Base-by-base conservation (phyloP, 2,113 vertebrate species). In the Labeo catla region DNA sequence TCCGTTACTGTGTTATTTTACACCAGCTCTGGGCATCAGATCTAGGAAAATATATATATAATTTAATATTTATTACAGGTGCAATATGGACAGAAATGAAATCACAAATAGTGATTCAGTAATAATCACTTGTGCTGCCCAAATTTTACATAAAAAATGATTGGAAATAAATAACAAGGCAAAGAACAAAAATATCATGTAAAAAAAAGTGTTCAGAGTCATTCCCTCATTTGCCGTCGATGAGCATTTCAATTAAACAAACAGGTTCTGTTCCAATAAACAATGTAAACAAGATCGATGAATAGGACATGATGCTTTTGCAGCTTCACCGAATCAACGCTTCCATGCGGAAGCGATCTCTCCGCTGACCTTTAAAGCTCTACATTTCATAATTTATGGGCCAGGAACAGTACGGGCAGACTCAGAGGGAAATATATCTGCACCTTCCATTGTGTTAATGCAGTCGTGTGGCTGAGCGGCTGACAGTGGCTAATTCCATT, bases 391-490 rank as follows among this genome's bases (percentile, higher is more conserved):
- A 91, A 95, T 95, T 95, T 95, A 95, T 93, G 88, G 89, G 91
- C 88, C 79, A 87, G 86, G 90, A 84, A 89, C 81, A 92, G 93
- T 92, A 90, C 90, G 90, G 93, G 91, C 90, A 91, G 93, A 93
- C 92, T 94, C 93, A 91, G 92, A 95, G 91, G 87, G 90, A 93
- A 92, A 94, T 95, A 93, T 94, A 95, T 95, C 93, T 92, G 88
- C 91, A 90, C 90, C 89, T 91, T 89, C 93, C 93, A 95, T 95
- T 94, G 94, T 95, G 93, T 94, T 95, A 95, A 95, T 95, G 94
- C 90, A 92, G 92, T 83, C 66, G 74, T 78, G 84, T 70, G 79
- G 85, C 81, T 76, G 52, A 79, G 76, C 39, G 16, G 86, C 84
- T 84, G 85, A 88, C 86, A 84, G 92, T 89, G 93, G 92, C 93